Evolutionary conservation across 2,888 invertebrate genomes (phyloP), one percentile per base, ranked within the genome.

Genomic region (Euproctis similis): DNA sequence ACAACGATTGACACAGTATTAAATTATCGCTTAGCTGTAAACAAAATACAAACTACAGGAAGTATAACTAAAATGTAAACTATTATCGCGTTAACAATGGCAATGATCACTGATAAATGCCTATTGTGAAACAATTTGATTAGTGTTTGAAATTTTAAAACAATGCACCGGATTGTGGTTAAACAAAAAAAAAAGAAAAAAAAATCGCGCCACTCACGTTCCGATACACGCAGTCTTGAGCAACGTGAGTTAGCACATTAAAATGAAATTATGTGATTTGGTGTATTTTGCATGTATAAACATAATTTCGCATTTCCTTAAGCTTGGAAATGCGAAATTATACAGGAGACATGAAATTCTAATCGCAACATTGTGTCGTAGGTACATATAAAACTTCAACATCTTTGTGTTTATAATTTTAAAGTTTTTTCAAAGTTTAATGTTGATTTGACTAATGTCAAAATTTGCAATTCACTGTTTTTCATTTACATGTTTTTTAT

Each of bases 81-180:
- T 60, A 63, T 68, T 74, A 68, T 71, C 67, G 62, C 42, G 40
- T 51, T 64, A 76, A 80, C 76, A 81, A 80, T 80, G 62, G 64
- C 30, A 59, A 65, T 67, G 67, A 70, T 69, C 66, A 67, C 48
- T 58, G 49, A 52, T 59, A 60, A 73, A 45, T 52, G 47, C 52
- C 76, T 53, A 80, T 82, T 81, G 81, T 78, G 41, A 45, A 45
- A 58, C 52, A 58, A 52, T 53, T 38, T 37, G 42, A 59, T 62
- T 53, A 52, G 46, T 70, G 74, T 69, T 64, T 53, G 42, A 53
- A 52, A 50, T 47, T 40, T 29, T 57, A 50, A 58, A 66, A 63
- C 60, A 63, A 53, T 53, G 58, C 53, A 56, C 53, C 54, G 47
- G 37, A 48, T 49, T 48, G 55, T 47, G 51, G 47, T 48, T 39